Percentiles rank a stretch among this genome's conserved stretches.
These are phyloP conservation scores for Ptychoptera contaminata DNA, from an alignment of 2,888 invertebrate species.

Conservation along the genomic window DNA sequence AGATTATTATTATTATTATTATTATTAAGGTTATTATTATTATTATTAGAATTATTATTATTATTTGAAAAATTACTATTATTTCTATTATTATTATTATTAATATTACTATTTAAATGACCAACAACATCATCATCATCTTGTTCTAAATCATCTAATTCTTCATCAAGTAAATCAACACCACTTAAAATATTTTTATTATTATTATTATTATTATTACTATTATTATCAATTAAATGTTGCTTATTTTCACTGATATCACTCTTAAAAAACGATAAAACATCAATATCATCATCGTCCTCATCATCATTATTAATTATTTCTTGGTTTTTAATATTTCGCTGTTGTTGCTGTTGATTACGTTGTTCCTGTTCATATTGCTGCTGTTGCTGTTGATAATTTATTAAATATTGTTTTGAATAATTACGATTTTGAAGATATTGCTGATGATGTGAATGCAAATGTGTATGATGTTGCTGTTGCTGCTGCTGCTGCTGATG, in stretches of 20 bases:
- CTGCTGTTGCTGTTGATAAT: conserved; percentile 12
- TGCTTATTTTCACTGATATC: conserved; percentile 4
- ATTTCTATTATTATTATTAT: conserved; percentile 16
- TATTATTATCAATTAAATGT: conserved; percentile 7
- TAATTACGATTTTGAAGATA: conserved; percentile 6
- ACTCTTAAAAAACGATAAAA: conserved; percentile 12
- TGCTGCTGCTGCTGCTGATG: not conserved
- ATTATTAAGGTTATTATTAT: conserved; percentile 12
- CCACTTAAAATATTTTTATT: not conserved
- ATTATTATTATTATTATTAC: conserved; percentile 2
- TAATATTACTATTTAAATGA: conserved; percentile 29
- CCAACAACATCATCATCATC: conserved; percentile 20
- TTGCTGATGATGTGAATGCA: conserved; percentile 12
- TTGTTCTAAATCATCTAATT: too few relatives aligned
- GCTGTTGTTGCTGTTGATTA: conserved; percentile 3
- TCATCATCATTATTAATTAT: conserved; percentile 3
- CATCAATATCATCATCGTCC: conserved; percentile 11
- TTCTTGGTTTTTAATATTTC: not conserved
- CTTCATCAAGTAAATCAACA: not conserved
- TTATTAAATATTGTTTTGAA: not conserved
- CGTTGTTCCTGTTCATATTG: conserved; percentile 12
- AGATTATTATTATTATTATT: conserved; percentile 12
- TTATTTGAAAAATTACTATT: conserved; percentile 9
- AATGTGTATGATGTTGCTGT: conserved; percentile 7
- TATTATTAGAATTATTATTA: conserved; percentile 8